Evolutionary conservation across 2,113 vertebrate species (phyloP).

Genomic region (Pampusana beccarii): DNA sequence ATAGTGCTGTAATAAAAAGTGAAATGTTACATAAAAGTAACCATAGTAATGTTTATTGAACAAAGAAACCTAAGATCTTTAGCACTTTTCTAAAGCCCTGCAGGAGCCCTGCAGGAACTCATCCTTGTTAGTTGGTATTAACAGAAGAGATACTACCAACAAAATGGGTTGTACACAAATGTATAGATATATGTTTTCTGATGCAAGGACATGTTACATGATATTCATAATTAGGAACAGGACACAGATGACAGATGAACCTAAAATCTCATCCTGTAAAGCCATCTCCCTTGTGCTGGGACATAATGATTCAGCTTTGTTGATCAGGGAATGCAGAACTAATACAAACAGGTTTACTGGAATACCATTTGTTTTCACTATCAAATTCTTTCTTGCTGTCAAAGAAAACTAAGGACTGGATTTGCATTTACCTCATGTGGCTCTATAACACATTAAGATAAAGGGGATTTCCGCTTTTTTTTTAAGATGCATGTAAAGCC

Average conservation of each 20-base stretch:
- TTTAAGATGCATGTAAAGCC: background rate
- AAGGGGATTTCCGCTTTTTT: background rate
- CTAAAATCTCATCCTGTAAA: background rate
- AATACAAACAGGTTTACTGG: background rate
- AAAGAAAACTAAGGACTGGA: background rate
- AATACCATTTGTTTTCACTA: background rate
- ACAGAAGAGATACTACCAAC: background rate
- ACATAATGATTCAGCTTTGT: background rate
- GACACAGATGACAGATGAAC: background rate
- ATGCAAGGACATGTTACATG: background rate
- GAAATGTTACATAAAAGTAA: background rate
- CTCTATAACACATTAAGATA: background rate
- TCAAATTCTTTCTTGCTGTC: background rate
- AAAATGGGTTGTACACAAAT: background rate
- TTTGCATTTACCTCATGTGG: background rate
- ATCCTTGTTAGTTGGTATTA: background rate
- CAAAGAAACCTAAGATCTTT: constrained; percentile 4
- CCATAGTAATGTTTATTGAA: constrained; percentile 2
- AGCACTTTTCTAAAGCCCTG: background rate
- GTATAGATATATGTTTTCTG: background rate
- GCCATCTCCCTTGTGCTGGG: background rate
- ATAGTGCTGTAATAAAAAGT: background rate
- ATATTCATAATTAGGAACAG: background rate
- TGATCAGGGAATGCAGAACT: background rate
- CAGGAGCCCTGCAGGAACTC: background rate